Percentiles rank a stretch among this genome's conserved stretches.
phyloP scores from a whole-genome alignment of 2,888 invertebrate genomes.

The Thereva unica region DNA sequence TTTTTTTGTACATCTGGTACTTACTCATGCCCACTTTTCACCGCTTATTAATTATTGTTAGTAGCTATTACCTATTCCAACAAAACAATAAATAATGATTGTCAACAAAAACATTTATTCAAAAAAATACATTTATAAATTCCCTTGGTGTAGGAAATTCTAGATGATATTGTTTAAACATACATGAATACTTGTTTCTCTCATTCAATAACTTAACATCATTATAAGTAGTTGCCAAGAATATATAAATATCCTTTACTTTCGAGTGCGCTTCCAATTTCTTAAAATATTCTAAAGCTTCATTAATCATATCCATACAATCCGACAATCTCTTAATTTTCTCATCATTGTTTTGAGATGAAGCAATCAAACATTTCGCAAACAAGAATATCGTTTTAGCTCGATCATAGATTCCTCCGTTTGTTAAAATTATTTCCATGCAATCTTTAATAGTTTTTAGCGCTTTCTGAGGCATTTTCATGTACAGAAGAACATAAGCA shows the following conservation, averaged over 20 bases:
- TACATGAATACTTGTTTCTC: slow-evolving; percentile 80
- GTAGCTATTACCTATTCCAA: too few relatives aligned
- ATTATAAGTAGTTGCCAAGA: slow-evolving; percentile 71
- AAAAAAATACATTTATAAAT: slow-evolving; percentile 52
- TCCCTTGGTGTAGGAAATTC: slow-evolving; percentile 64
- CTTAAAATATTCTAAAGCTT: slow-evolving; percentile 70
- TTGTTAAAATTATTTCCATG: slow-evolving; percentile 73
- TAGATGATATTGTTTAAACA: slow-evolving; percentile 76
- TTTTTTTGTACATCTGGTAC: too few relatives aligned
- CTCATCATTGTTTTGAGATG: slow-evolving; percentile 61
- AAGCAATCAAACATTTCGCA: slow-evolving; percentile 77
- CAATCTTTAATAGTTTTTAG: slow-evolving; percentile 70
- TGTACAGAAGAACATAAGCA: slow-evolving; percentile 72
- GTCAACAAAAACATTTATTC: slow-evolving; percentile 29
- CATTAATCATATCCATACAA: slow-evolving; percentile 63
- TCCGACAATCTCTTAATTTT: slow-evolving; percentile 59
- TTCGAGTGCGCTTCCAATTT: slow-evolving; percentile 77
- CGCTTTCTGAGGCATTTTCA: slow-evolving; percentile 79
- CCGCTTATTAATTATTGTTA: too few relatives aligned
- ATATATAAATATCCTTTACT: slow-evolving; percentile 65
- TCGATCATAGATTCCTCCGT: slow-evolving; percentile 80
- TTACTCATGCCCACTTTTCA: too few relatives aligned
- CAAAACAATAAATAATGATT: neutral
- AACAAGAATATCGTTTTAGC: slow-evolving; percentile 76
- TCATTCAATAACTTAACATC: slow-evolving; percentile 71